Base-by-base conservation (phyloP, 1,140 invertebrate genomes). In the Aphelinus atriplicis region DNA sequence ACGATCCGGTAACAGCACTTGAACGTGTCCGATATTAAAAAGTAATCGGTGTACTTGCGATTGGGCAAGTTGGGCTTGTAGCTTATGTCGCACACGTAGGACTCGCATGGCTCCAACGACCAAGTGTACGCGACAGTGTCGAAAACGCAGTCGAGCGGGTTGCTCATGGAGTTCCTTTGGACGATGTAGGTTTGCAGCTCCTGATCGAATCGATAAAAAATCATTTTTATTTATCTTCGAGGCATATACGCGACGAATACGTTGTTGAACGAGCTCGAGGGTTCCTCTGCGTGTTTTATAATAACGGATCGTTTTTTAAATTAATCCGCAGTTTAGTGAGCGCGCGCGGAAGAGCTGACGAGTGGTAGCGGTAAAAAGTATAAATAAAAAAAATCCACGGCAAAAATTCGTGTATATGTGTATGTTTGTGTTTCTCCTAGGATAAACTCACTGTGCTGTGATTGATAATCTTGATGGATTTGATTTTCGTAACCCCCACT, bases 111-210 rank as follows among this genome's bases (percentile, higher is more conserved):
- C 5, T 55, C 4, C n/a, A 85, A 61, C 2, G 72, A 63, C 84
- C 84, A 85, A 3, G 77, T 78, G 62, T 83, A 82, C 57, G 78
- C 67, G 7, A 75, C 43, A 9, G 82, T 79, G 73, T 81, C 75
- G 58, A 85, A 85, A 26, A 83, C 84, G 53, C 80, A 70, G 63
- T 85, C 83, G 55, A 84, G 73, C 3, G 81, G 79, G 79, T 83
- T 85, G 0, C 81, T 84, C 10, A 62, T 70, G 3, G 79, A 65
- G 63, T 85, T 83, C 58, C 81, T 80, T 72, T 72, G 80, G 26
- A 80, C 76, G 10, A 79, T 70, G 53, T 84, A 85, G 5, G 70
- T 53, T 62, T 80, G 75, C 47, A 79, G 65, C 7, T 77, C 69
- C 82, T 85, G 46, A 68, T 45, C 1, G 73, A 58, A 61, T 43